Percentiles rank a stretch among this genome's conserved stretches.
phyloP scores from a whole-genome alignment of 35 echinoderm and acorn worm genomes.

The Heliocidaris erythrogramma region DNA sequence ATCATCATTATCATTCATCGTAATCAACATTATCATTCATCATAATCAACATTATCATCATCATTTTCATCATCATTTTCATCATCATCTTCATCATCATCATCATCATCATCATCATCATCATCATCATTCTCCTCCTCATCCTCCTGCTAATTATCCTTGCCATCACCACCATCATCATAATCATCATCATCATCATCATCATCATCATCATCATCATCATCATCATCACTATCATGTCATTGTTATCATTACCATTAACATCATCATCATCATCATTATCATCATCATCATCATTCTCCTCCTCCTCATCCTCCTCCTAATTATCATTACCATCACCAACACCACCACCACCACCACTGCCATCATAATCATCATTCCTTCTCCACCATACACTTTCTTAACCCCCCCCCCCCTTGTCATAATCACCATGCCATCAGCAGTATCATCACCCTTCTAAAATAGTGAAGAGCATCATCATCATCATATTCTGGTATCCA shows the following conservation, averaged over 20 bases:
- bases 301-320: not conserved
- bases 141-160: not conserved
- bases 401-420: not conserved
- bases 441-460: not conserved
- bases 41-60: not conserved
- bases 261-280: too few relatives aligned
- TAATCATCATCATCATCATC: not conserved
- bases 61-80: not conserved
- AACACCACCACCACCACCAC: too few relatives aligned
- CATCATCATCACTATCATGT: not conserved
- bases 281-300: too few relatives aligned
- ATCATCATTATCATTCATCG: too few relatives aligned
- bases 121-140: not conserved
- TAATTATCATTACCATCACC: too few relatives aligned
- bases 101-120: not conserved
- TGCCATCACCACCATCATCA: not conserved
- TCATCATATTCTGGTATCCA: not conserved
- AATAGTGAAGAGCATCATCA: not conserved
- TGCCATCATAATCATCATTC: too few relatives aligned
- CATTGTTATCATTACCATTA: not conserved
- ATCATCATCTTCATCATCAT: not conserved
- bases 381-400: too few relatives aligned
- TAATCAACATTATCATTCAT: not conserved
- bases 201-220: not conserved
- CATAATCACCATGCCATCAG: not conserved